Conservation (phyloP, 2,113 vertebrate genomes). For the Casuarius casuarius region DNA sequence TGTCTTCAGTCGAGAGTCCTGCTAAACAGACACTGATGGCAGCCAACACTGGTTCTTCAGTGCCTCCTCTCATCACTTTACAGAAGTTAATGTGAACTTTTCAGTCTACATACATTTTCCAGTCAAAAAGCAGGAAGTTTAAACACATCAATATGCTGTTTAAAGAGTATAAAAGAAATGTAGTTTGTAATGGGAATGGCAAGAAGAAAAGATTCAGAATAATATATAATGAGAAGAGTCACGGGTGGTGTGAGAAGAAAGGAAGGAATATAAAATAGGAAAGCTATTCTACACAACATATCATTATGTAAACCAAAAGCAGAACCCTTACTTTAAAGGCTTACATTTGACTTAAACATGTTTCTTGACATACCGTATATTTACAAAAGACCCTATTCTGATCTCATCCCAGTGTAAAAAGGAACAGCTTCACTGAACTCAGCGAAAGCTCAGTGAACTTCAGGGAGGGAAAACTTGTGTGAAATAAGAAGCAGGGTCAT, state of each 20-base stretch:
- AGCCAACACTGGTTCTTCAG: not conserved
- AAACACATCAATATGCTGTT: not conserved
- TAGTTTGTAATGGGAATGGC: not conserved
- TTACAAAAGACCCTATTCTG: slow-evolving; percentile 20
- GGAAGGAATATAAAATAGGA: slow-evolving; percentile 35
- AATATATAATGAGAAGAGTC: not conserved
- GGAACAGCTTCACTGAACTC: not conserved
- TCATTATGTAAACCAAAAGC: slow-evolving; percentile 61
- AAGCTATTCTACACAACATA: not conserved
- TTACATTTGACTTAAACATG: slow-evolving; percentile 26
- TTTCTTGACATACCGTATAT: not conserved
- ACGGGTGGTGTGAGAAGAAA: not conserved
- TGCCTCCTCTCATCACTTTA: not conserved
- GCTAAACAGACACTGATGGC: not conserved
- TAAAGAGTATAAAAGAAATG: not conserved
- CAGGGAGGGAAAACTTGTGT: not conserved
- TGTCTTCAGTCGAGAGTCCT: not conserved
- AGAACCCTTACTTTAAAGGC: slow-evolving; percentile 26
- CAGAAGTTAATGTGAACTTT: not conserved
- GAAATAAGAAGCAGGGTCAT: not conserved
- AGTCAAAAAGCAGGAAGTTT: slow-evolving; percentile 9
- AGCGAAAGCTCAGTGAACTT: not conserved
- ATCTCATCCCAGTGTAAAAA: not conserved
- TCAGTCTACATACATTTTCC: not conserved
- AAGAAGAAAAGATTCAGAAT: slow-evolving; percentile 2